These are phyloP conservation scores for Megalopta genalis DNA, from an alignment of 1,140 invertebrate species.

Conservation along the genomic window DNA sequence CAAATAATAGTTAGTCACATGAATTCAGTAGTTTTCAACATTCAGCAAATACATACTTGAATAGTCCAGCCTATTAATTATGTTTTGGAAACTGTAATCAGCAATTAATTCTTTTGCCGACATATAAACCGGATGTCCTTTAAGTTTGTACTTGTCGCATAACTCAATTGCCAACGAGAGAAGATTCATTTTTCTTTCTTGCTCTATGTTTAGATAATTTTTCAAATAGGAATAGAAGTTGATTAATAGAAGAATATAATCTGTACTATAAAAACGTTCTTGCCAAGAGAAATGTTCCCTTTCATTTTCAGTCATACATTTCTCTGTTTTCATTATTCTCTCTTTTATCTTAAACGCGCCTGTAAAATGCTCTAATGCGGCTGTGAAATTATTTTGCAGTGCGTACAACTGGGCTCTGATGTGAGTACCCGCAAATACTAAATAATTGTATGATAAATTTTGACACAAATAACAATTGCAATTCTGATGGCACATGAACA, in stretches of 20 bases:
- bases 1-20: constrained; percentile 9
- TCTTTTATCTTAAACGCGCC: constrained; percentile 69
- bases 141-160: constrained; percentile 60
- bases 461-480: constrained; percentile 73
- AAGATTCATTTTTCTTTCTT: constrained; percentile 44
- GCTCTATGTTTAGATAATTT: neutral
- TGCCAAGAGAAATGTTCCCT: constrained; percentile 34
- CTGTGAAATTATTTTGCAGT: constrained; percentile 54
- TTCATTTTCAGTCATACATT: neutral
- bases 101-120: constrained; percentile 45
- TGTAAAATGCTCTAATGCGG: constrained; percentile 69
- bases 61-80: constrained; percentile 9
- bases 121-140: constrained; percentile 66
- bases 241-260: constrained; percentile 65
- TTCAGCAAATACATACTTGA: constrained; percentile 36
- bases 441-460: constrained; percentile 69
- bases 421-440: constrained; percentile 66
- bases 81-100: constrained; percentile 43
- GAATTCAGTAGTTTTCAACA: neutral
- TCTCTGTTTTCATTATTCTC: neutral
- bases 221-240: constrained; percentile 66
- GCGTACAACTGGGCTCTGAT: constrained; percentile 73
- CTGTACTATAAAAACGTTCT: constrained; percentile 53
- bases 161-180: constrained; percentile 50
- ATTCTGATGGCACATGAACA: constrained; percentile 65